Conservation (phyloP, 2,797 vertebrate species). For the Protosalanx chinensis region DNA sequence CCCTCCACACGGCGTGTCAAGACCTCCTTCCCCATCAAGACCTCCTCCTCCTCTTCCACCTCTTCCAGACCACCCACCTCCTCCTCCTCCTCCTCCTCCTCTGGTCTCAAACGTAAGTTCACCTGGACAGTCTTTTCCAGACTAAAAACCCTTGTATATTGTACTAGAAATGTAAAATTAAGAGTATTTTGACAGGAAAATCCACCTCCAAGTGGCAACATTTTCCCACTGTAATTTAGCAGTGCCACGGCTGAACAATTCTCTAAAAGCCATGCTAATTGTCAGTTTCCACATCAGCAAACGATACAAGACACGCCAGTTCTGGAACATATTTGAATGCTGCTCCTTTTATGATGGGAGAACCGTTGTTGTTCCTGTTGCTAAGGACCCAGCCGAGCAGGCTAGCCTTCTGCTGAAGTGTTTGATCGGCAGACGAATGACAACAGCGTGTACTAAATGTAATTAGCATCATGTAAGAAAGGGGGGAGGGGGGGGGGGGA, state of each 20-base stretch:
- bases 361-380: constrained; percentile 32
- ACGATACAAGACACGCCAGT: constrained; percentile 33
- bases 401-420: constrained; percentile 12
- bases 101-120: constrained; percentile 86
- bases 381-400: constrained; percentile 45
- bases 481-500: constrained; percentile 18
- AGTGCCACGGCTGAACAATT: neutral
- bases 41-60: constrained; percentile 77
- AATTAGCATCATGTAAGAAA: constrained; percentile 47
- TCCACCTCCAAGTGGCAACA: too few relatives aligned
- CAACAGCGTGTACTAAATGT: constrained; percentile 36
- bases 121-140: too few relatives aligned
- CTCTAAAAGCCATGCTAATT: constrained; percentile 52
- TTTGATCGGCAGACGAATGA: constrained; percentile 52
- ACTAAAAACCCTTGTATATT: too few relatives aligned
- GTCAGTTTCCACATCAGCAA: constrained; percentile 36
- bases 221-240: too few relatives aligned
- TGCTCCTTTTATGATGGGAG: constrained; percentile 23
- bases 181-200: too few relatives aligned
- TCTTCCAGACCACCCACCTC: constrained; percentile 85
- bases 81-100: constrained; percentile 74
- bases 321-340: constrained; percentile 22
- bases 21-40: constrained; percentile 89
- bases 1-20: constrained; percentile 89
- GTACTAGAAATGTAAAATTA: too few relatives aligned